Evolutionary conservation across 2,113 vertebrate genomes (phyloP).

Genomic region (Prinia subflava): DNA sequence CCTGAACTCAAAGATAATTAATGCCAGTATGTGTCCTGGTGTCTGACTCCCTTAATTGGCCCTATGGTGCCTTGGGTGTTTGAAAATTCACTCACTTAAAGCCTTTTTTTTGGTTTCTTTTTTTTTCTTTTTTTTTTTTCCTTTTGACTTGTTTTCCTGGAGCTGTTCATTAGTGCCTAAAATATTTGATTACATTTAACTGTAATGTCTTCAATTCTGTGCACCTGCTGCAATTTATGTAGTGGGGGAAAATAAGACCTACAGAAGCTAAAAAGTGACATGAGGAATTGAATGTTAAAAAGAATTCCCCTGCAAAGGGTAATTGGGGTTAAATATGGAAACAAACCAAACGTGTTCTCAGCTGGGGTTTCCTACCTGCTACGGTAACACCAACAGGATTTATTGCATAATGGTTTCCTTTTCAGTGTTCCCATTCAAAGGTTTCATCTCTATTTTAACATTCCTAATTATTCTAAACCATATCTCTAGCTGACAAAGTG

Average conservation of each 20-base stretch:
- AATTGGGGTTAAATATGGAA: conserved; percentile 79
- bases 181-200: conserved; percentile 86
- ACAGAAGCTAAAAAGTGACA: conserved; percentile 60
- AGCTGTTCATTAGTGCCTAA: conserved; percentile 83
- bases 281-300: conserved; percentile 70
- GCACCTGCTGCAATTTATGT: conserved; percentile 81
- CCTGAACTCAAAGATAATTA: conserved; percentile 83
- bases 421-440: not conserved
- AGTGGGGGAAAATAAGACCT: conserved; percentile 56
- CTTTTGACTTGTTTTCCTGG: conserved; percentile 80
- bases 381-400: not conserved
- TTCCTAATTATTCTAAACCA: not conserved
- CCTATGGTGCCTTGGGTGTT: conserved; percentile 76
- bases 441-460: not conserved
- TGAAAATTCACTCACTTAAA: conserved; percentile 77
- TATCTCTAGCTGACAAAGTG: not conserved
- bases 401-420: not conserved
- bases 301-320: conserved; percentile 68
- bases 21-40: conserved; percentile 81
- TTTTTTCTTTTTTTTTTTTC: not conserved
- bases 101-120: not conserved
- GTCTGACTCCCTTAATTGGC: conserved; percentile 83
- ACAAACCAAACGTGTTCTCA: conserved; percentile 67
- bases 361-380: conserved; percentile 54
- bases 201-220: conserved; percentile 79